Percentiles rank a stretch among this genome's conserved stretches.
phyloP scores from a whole-genome alignment of 2,888 invertebrate genomes.

The Andricus quercusramuli region DNA sequence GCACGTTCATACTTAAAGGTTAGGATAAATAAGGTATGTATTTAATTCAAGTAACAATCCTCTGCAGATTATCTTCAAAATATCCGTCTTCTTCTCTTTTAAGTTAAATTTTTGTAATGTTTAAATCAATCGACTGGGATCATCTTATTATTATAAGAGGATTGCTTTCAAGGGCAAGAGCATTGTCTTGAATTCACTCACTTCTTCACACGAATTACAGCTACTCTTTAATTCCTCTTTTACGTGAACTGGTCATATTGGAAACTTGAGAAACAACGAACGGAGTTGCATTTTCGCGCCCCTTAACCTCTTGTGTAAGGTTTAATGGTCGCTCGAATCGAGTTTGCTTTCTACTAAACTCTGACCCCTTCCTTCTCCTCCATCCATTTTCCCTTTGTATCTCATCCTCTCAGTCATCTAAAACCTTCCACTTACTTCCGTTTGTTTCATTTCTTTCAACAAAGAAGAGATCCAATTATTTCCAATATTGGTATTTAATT shows the following conservation, averaged over 20 bases:
- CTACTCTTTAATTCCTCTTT: constrained; percentile 12
- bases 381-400: neutral
- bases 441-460: neutral
- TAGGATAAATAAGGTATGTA: too few species aligned
- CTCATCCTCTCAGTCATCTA: neutral
- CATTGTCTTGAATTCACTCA: constrained; percentile 19
- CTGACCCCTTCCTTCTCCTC: neutral
- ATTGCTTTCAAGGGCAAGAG: neutral
- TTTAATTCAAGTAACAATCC: too few species aligned
- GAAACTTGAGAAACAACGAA: constrained; percentile 23
- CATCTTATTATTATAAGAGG: too few species aligned
- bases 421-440: neutral
- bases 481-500: neutral
- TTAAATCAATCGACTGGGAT: too few species aligned
- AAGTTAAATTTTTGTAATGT: too few species aligned
- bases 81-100: too few species aligned
- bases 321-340: constrained; percentile 27
- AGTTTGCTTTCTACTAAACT: constrained; percentile 21
- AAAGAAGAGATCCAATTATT: neutral
- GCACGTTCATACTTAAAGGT: too few species aligned
- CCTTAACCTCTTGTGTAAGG: constrained; percentile 6
- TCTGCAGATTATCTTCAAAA: too few species aligned
- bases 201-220: constrained; percentile 11
- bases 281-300: neutral
- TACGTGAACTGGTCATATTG: constrained; percentile 18